Evolutionary conservation across 2,888 invertebrate genomes (phyloP).

Genomic region (Chironomus riparius): DNA sequence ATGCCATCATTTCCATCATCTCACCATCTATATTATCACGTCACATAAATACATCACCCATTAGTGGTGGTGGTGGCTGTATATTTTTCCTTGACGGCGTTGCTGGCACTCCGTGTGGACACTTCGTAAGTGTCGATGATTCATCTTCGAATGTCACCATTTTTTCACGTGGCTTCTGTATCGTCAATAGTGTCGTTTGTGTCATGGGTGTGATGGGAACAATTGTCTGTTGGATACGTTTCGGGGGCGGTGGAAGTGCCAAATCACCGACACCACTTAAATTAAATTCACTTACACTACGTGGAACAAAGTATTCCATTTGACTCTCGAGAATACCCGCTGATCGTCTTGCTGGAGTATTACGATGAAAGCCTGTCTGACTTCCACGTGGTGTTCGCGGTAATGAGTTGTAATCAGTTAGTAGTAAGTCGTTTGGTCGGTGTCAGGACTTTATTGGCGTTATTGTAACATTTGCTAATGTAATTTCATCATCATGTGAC

Average conservation of each 20-base stretch:
- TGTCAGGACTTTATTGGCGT: conserved; percentile 51
- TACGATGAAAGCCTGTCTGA: conserved; percentile 49
- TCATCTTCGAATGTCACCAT: conserved; percentile 78
- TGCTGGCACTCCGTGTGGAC: conserved; percentile 43
- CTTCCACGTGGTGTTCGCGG: conserved; percentile 42
- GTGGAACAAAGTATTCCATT: conserved; percentile 74
- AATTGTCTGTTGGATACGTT: conserved; percentile 34
- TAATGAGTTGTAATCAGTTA: conserved; percentile 47
- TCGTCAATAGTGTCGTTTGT: conserved; percentile 32
- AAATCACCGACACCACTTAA: conserved; percentile 56
- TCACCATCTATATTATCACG: conserved; percentile 36
- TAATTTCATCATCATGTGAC: conserved; percentile 44
- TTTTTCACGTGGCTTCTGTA: conserved; percentile 54
- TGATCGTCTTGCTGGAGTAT: conserved; percentile 55
- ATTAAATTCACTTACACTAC: conserved; percentile 76
- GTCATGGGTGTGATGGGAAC: conserved; percentile 33
- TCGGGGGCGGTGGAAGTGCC: conserved; percentile 40
- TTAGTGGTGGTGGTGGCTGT: conserved; percentile 33
- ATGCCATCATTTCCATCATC: conserved; percentile 6
- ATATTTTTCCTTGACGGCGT: conserved; percentile 37
- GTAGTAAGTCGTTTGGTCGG: conserved; percentile 41
- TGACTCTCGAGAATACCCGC: conserved; percentile 52
- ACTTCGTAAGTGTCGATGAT: conserved; percentile 33
- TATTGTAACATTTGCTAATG: conserved; percentile 47
- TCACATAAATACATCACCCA: conserved; percentile 77